phyloP scores from a whole-genome alignment of 2,888 invertebrate genomes.

The Morinoia aosen region DNA sequence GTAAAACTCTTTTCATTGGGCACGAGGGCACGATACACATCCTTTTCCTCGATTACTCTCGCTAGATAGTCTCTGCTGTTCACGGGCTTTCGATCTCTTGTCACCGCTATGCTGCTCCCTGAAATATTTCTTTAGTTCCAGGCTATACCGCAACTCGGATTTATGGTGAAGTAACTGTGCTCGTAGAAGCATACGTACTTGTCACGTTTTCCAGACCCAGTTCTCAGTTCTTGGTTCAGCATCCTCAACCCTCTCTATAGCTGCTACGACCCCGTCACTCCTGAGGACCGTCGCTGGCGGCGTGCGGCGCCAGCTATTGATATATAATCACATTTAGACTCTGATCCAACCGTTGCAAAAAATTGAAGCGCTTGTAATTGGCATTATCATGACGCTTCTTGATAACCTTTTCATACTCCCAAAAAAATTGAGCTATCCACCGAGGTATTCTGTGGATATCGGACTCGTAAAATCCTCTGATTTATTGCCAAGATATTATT shows the following conservation, averaged over 20 bases:
- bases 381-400: not conserved
- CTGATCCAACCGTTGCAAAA: not conserved
- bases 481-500: not conserved
- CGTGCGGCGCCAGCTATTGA: slow-evolving; percentile 42
- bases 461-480: not conserved
- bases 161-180: not conserved
- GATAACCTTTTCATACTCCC: not conserved
- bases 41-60: not conserved
- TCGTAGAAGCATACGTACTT: not conserved
- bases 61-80: not conserved
- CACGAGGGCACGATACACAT: not conserved
- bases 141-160: not conserved
- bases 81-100: not conserved
- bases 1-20: not conserved
- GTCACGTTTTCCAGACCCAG: not conserved
- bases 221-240: not conserved
- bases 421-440: not conserved
- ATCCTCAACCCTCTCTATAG: not conserved
- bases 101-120: not conserved
- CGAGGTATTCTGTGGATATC: not conserved
- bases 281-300: slow-evolving; percentile 11
- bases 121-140: not conserved
- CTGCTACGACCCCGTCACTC: not conserved
- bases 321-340: not conserved
- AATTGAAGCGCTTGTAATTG: not conserved